phyloP scores from a whole-genome alignment of 2,888 invertebrate genomes.

The Pachymerium ferrugineum region DNA sequence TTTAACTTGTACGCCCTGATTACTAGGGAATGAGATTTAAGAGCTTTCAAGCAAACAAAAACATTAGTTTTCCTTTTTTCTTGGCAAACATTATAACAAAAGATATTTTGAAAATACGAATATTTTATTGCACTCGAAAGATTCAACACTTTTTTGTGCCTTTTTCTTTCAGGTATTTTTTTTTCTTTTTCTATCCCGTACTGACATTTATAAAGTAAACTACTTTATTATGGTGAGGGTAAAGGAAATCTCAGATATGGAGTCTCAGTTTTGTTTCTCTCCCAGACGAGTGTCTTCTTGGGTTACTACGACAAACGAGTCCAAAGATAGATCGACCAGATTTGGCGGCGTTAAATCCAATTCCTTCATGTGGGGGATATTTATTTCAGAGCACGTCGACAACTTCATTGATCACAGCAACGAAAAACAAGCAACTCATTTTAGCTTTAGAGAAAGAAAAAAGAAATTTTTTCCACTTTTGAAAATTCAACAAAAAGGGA shows the following conservation, averaged over 20 bases:
- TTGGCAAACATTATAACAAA: too few relatives aligned
- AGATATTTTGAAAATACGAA: too few relatives aligned
- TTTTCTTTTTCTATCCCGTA: background rate
- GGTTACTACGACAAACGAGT: conserved; percentile 24
- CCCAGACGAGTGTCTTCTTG: conserved; percentile 2
- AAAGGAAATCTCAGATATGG: conserved; percentile 1
- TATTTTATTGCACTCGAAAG: too few relatives aligned
- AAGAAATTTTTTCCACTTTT: background rate
- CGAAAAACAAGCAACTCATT: conserved; percentile 17
- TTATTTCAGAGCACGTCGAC: conserved; percentile 25
- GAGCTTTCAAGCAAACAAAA: too few relatives aligned
- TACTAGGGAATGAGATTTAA: too few relatives aligned
- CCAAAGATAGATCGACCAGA: conserved; percentile 24
- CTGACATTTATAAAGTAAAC: background rate
- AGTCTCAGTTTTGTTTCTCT: background rate
- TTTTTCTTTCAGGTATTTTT: background rate
- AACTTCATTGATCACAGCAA: conserved; percentile 22
- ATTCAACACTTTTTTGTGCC: background rate
- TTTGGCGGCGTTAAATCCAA: conserved; percentile 27
- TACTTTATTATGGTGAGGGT: background rate
- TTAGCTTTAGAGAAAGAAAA: background rate
- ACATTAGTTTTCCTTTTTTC: too few relatives aligned
- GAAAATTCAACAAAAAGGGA: too few relatives aligned
- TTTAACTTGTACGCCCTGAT: too few relatives aligned
- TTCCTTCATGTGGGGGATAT: conserved; percentile 25